Base-by-base conservation (phyloP, 2,113 vertebrate genomes). In the Forbesichthys agassizii region DNA sequence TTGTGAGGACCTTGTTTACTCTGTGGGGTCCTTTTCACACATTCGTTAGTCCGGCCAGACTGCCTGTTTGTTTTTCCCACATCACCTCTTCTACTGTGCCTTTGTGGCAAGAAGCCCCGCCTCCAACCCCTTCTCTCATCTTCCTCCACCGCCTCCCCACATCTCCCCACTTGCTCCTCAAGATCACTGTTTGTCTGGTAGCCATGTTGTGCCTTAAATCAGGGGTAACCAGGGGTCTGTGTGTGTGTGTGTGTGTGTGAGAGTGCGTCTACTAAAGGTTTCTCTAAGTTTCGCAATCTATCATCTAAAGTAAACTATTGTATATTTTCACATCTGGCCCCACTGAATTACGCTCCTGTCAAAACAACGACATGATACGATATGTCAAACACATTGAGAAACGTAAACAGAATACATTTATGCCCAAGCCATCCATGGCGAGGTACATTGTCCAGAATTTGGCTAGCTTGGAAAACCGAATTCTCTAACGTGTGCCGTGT, bases 31-130 rank as follows among this genome's bases (percentile, higher is more conserved):
- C 88, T 93, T 93, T 95, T 95, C 93, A 94, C 89, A 86, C 92
- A 96, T 96, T 95, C 94, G 90, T 92, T 93, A 91, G 93, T 77
- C 82, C 83, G 6, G 88, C 86, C 92, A 86, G 92, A 90, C 86
- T 89, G 90, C 93, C 92, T 98, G 96, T 99, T 98, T 98, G 95
- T 98, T 98, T 98, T 99, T 98, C 97, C 96, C 97, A 99, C 96
- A 98, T 97, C 94, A 84, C 84, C 89, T 88, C 85, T 79, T 95
- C 93, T 92, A 88, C 92, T 92, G 90, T 73, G 91, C 92, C 91
- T 96, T 96, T 96, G 94, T 96, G 92, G 93, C 94, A 87, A 78
- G 91, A 94, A 93, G 92, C 85, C 81, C 66, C 73, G 81, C 70
- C 90, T 88, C 74, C 80, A 33, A 18, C 13, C 13, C 33, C 3